Percentiles rank a stretch among this genome's conserved stretches.
Conservation (phyloP, 2,113 vertebrate genomes). For the Tautogolabrus adspersus region DNA sequence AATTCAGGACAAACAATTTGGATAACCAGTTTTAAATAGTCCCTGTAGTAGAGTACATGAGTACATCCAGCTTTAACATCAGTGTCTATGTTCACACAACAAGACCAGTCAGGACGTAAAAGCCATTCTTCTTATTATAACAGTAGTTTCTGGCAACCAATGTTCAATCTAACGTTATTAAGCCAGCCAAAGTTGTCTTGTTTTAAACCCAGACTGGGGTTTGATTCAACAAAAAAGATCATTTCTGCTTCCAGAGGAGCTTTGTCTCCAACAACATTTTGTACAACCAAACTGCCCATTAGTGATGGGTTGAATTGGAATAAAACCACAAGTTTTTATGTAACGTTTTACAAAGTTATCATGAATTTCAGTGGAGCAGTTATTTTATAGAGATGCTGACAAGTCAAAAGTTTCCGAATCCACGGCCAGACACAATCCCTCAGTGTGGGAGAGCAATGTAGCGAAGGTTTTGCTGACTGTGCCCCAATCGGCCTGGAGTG, state of each 20-base stretch:
- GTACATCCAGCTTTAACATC: background rate
- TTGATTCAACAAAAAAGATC: conserved; percentile 12
- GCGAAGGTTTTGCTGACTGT: conserved; percentile 70
- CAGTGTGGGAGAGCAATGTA: conserved; percentile 63
- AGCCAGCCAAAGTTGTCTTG: conserved; percentile 13
- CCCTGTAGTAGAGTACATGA: background rate
- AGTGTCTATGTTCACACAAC: background rate
- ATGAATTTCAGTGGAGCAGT: conserved; percentile 28
- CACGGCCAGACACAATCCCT: conserved; percentile 53
- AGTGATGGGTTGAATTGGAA: conserved; percentile 24
- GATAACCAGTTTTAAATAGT: too few species aligned
- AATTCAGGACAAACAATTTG: too few species aligned
- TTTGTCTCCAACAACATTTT: conserved; percentile 24
- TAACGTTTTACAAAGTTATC: conserved; percentile 29
- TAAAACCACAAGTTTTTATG: conserved; percentile 11
- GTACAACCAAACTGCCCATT: conserved; percentile 20
- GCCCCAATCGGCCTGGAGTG: conserved; percentile 53
- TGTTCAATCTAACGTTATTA: background rate
- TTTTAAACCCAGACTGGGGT: background rate
- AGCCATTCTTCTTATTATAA: background rate
- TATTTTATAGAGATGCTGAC: conserved; percentile 60
- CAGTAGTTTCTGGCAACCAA: conserved; percentile 19
- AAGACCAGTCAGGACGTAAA: too few species aligned
- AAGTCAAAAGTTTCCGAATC: conserved; percentile 64
- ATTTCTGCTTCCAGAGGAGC: conserved; percentile 21